Base-by-base conservation (phyloP, 30 jellyfish, hydroid and myxozoan genomes). In the Hydractinia symbiolongicarpus region DNA sequence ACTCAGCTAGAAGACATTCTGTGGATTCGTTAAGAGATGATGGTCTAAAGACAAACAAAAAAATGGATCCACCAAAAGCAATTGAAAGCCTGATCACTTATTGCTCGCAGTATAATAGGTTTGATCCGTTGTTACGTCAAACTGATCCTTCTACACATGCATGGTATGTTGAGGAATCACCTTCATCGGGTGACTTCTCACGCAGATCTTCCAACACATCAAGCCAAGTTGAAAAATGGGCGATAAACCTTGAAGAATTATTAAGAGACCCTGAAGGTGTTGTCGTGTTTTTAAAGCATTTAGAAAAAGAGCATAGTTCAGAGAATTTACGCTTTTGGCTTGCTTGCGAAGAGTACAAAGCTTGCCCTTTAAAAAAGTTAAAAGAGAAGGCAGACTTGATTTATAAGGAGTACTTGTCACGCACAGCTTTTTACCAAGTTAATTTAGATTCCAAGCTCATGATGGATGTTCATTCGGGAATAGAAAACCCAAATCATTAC, bases 301-400 rank as follows among this genome's bases (percentile, higher is more conserved):
- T 90, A 40, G 97, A 90, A 82, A 90, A 90, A 64, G 97, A 90
- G 57, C 90, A 85, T 88, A 90, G 97, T 61, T 93, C 97, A 11
- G 97, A 90, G 67, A 90, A 90, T 82, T 62, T 90, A 72, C 91
- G 97, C 75, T 90, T 90, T 68, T 90, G 97, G 97, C 66, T 86
- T 53, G 79, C 97, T 4, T 91, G 95, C 54, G 95, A 90, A 86
- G 97, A 90, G 54, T 90, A 79, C 85, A 86, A 83, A 66, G 84
- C 81, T 57, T 90, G 95, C 75, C 95, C 97, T 15, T 53, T 90
- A 16, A 73, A 82, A 51, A 73, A 55, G 51, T 20, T 90, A 14
- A 61, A 64, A 6, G 85, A 79, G 6, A 86, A 81, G 82, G 95
- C 97, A 20, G 82, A 77, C 56, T 86, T 69, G 56, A 86, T 90